Percentiles rank a stretch among this genome's conserved stretches.
These are phyloP conservation scores for Carduelis carduelis DNA, from an alignment of 2,797 vertebrate species.

Conservation along the genomic window DNA sequence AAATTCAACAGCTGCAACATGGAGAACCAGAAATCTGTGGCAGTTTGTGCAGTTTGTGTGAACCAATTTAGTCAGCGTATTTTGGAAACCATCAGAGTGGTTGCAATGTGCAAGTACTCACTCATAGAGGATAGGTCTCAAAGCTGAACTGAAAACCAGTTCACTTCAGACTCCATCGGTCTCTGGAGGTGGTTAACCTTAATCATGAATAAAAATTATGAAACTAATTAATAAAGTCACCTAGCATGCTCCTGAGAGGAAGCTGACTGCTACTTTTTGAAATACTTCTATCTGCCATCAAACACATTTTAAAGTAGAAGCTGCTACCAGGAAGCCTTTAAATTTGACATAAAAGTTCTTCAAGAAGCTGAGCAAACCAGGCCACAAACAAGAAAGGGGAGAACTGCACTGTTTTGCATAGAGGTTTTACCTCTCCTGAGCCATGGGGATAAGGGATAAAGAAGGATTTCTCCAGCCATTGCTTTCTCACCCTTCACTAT, in stretches of 20 bases:
- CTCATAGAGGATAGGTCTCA: accelerated
- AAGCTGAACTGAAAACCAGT: neutral
- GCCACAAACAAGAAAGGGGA: neutral
- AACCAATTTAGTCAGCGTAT: accelerated
- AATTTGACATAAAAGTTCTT: conserved; percentile 6
- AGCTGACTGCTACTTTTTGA: neutral
- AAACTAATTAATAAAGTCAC: neutral
- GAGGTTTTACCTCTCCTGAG: neutral
- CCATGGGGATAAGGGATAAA: neutral
- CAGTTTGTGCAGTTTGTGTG: neutral
- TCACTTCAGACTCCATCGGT: neutral
- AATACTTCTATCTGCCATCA: neutral
- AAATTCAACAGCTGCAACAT: neutral
- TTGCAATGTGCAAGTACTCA: neutral
- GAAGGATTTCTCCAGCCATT: neutral
- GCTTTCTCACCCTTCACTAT: neutral
- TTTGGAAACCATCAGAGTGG: neutral
- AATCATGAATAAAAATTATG: neutral
- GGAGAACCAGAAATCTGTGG: neutral
- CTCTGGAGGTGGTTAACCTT: neutral
- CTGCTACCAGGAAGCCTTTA: neutral
- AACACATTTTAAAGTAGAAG: neutral
- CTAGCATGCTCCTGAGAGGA: neutral
- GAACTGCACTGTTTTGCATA: neutral
- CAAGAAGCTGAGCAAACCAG: neutral